phyloP scores from a whole-genome alignment of 2,797 vertebrate genomes.

The Megalops cyprinoides region DNA sequence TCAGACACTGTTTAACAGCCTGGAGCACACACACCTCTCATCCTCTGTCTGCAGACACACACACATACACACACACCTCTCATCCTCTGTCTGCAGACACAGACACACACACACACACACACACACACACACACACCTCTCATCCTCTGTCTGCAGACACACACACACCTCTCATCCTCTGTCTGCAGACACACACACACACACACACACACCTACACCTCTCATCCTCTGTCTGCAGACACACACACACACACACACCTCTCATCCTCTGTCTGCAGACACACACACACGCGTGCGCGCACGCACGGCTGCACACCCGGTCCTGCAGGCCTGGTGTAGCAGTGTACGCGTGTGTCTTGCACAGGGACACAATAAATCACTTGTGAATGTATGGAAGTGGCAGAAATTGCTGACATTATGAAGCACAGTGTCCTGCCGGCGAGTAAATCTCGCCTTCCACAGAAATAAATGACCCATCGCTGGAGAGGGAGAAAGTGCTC shows the following conservation, averaged over 20 bases:
- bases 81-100: neutral
- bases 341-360: conserved; percentile 22
- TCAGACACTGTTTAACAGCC: conserved; percentile 9
- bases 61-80: neutral
- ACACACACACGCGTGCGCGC: neutral
- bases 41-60: neutral
- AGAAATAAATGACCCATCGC: conserved; percentile 53
- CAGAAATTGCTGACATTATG: conserved; percentile 61
- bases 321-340: too few species aligned
- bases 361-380: conserved; percentile 51
- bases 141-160: too few species aligned
- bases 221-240: too few species aligned
- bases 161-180: neutral
- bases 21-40: neutral
- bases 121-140: neutral
- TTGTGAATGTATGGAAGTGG: conserved; percentile 53
- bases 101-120: neutral
- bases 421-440: conserved; percentile 51
- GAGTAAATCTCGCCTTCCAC: conserved; percentile 52
- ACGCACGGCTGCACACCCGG: neutral
- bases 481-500: conserved; percentile 36
- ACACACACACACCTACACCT: too few species aligned
- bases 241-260: neutral
- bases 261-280: too few species aligned
- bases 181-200: too few species aligned